Evolutionary conservation across 1,140 invertebrate species (phyloP), one percentile per base, ranked within the genome.

Genomic region (Saccostrea echinata): DNA sequence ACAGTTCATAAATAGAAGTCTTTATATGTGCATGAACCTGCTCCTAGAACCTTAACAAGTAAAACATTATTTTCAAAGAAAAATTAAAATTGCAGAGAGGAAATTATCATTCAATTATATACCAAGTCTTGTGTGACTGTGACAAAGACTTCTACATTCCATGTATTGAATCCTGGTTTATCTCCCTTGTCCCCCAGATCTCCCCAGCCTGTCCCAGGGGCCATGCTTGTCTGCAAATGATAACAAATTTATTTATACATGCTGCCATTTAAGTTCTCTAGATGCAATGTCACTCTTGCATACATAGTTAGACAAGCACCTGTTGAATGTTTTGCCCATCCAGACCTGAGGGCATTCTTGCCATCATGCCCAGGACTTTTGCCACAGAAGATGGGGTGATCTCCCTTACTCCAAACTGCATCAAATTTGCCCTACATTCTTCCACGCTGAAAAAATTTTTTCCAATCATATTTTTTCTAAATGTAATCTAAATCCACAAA

Each of bases 141-240:
- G 12, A 99, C 97, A 94, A 99, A 99, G 82, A 98, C 96, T 93
- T 99, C 98, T 16, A 98, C 96, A 95, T 98, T 99, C 98, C 98
- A 99, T 3, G 97, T 96, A n/a, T 95, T 96, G 86, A 95, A 95
- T 87, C 94, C 94, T 81, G 91, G 92, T 24, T 91, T 90, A 35
- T 95, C 94, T 61, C 88, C 86, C 83, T 94, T 94, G 33, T 94
- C 94, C 87, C 93, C 93, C 64, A 86, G 90, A 84, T 94, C 93
- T 88, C 91, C 92, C 93, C 94, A 95, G 18, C 90, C 92, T 83
- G 94, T 96, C 96, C 96, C 90, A 96, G 87, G 90, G 33, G 91
- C 91, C 91, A 84, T 94, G 86, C 88, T 90, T 30, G 87, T 84
- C 81, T 83, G 24, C 51, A 83, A 51, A 12, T 9, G 35, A 43